Conservation (phyloP, 2,888 invertebrate species). For the Conomelus anceps region DNA sequence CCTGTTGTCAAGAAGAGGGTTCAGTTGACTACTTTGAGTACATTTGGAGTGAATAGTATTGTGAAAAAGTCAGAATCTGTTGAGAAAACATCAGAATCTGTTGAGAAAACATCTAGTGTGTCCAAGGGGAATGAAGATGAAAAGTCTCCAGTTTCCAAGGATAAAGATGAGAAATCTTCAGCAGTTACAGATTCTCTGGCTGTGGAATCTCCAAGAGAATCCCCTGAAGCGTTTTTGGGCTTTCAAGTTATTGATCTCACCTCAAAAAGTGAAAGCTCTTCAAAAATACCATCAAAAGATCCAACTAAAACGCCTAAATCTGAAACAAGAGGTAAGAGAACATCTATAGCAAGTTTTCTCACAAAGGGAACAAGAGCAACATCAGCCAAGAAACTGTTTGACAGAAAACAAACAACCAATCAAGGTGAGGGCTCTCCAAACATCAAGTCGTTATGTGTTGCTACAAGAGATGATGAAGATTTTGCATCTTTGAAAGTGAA, state of each 20-base stretch:
- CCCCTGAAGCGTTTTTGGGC: neutral
- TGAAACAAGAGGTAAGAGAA: neutral
- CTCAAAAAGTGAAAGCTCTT: too few species aligned
- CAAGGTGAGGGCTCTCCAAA: neutral
- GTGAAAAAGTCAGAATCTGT: neutral
- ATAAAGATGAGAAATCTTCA: neutral
- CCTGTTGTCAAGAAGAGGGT: slow-evolving; percentile 11
- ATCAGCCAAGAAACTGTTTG: neutral
- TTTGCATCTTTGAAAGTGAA: too few species aligned
- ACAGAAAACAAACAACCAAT: neutral
- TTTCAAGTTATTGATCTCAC: neutral
- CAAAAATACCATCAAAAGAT: too few species aligned
- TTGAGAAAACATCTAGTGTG: neutral
- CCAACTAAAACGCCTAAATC: neutral
- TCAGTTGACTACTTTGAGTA: neutral
- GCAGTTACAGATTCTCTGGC: too few species aligned
- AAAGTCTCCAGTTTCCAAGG: neutral
- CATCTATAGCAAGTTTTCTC: neutral
- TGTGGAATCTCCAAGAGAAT: neutral
- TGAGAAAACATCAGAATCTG: neutral
- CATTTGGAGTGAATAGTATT: neutral
- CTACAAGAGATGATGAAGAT: too few species aligned
- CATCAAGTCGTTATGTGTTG: too few species aligned
- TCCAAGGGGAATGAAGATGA: neutral
- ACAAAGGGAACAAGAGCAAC: neutral